Conservation (phyloP, 2,113 vertebrate species). For the Athene noctua region DNA sequence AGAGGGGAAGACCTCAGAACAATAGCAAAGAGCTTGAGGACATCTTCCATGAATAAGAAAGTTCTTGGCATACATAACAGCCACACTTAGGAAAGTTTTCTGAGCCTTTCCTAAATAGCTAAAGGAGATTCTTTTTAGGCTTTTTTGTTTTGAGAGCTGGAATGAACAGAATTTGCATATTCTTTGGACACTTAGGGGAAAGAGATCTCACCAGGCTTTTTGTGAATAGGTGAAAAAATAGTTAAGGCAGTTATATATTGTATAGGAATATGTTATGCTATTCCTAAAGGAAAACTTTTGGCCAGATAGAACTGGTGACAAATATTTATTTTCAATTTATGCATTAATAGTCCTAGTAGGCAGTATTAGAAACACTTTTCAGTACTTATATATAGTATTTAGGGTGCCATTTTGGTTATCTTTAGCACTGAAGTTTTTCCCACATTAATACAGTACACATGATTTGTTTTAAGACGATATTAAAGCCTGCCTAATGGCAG, state of each 20-base stretch:
- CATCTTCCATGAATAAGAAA: constrained; percentile 48
- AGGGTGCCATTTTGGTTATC: not conserved
- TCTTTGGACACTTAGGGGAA: not conserved
- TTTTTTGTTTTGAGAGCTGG: not conserved
- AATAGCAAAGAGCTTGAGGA: constrained; percentile 42
- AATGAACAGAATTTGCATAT: constrained; percentile 1
- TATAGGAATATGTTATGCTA: not conserved
- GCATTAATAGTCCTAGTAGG: not conserved
- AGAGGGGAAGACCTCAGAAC: not conserved
- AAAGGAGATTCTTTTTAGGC: not conserved
- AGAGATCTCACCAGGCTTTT: not conserved
- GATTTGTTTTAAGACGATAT: not conserved
- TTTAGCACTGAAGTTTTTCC: not conserved
- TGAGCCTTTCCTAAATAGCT: constrained; percentile 34
- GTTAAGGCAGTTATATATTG: constrained; percentile 44
- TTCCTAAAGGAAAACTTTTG: constrained; percentile 21
- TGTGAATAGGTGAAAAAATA: constrained; percentile 33
- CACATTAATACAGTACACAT: not conserved
- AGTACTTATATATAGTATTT: not conserved
- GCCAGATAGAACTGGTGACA: constrained; percentile 2
- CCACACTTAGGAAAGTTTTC: not conserved
- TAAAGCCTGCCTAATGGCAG: not conserved
- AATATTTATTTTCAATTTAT: constrained; percentile 31
- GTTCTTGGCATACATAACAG: constrained; percentile 14
- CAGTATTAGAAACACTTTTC: not conserved